Conservation (phyloP, 1,140 invertebrate genomes). For the Coenobita brevimanus region DNA sequence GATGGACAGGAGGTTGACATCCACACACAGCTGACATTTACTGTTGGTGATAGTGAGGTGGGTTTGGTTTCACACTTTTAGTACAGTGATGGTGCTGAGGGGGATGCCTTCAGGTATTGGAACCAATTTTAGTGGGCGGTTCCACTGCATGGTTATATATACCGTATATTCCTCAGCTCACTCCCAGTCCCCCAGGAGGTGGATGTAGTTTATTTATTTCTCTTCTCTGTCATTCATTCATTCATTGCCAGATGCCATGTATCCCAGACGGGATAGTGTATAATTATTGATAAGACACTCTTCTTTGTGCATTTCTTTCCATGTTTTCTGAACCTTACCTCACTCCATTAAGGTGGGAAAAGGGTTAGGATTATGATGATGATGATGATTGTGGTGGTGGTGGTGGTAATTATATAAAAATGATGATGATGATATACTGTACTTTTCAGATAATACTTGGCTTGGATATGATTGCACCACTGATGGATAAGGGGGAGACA, state of each 20-base stretch:
- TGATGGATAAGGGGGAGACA: conserved; percentile 88
- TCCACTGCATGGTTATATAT: too few species aligned
- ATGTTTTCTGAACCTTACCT: too few species aligned
- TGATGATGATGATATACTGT: too few species aligned
- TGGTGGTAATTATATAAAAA: too few species aligned
- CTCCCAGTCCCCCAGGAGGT: neutral
- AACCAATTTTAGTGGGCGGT: neutral
- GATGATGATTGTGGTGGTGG: too few species aligned
- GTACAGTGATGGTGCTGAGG: neutral
- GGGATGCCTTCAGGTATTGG: neutral
- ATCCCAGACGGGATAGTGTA: neutral
- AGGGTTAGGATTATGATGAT: too few species aligned
- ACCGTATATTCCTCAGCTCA: too few species aligned
- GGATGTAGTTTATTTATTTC: neutral
- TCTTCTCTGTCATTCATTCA: neutral
- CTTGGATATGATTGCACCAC: conserved; percentile 84
- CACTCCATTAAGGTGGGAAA: too few species aligned
- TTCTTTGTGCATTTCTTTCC: too few species aligned
- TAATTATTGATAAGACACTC: neutral
- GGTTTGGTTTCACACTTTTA: neutral
- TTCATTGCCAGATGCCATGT: too few species aligned
- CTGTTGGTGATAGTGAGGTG: conserved; percentile 62
- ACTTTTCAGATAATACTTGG: conserved; percentile 74
- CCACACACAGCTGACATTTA: conserved; percentile 48
- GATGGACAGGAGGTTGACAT: conserved; percentile 41